phyloP scores from a whole-genome alignment of 2,113 vertebrate species.

The Brachyhypopomus occidentalis region DNA sequence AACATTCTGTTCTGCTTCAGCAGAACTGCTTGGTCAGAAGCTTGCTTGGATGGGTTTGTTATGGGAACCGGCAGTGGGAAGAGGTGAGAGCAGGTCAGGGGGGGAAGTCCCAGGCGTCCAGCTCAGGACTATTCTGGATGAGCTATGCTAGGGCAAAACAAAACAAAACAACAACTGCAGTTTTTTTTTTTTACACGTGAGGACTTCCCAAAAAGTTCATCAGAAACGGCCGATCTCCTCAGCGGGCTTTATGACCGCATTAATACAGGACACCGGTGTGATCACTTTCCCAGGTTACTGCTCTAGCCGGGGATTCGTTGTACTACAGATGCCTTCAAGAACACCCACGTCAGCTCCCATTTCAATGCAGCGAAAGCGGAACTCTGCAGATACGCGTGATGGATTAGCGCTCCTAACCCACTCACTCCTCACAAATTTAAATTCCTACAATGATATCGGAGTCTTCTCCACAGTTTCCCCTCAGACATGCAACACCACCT shows the following conservation, averaged over 20 bases:
- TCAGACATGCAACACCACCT: not conserved
- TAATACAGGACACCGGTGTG: not conserved
- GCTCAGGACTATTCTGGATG: not conserved
- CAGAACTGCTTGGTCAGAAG: slow-evolving; percentile 1
- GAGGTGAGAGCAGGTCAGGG: slow-evolving; percentile 23
- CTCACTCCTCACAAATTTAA: slow-evolving; percentile 40
- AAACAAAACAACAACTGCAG: not conserved
- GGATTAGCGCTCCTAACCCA: slow-evolving; percentile 36
- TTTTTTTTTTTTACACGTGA: not conserved
- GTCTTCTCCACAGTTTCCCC: not conserved
- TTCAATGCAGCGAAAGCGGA: slow-evolving; percentile 17
- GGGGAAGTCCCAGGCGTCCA: slow-evolving; percentile 23
- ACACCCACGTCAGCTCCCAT: slow-evolving; percentile 18
- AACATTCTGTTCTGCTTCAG: slow-evolving; percentile 11
- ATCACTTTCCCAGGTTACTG: slow-evolving; percentile 15
- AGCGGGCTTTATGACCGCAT: not conserved
- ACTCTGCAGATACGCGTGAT: not conserved
- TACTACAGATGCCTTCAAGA: not conserved
- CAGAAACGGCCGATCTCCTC: not conserved
- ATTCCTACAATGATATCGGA: slow-evolving; percentile 20
- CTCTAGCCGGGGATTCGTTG: slow-evolving; percentile 2
- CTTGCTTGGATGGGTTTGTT: slow-evolving; percentile 29
- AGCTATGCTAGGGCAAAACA: not conserved
- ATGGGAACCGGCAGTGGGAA: slow-evolving; percentile 37
- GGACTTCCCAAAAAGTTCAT: slow-evolving; percentile 10